Evolutionary conservation across 92 coral and sea anemone genomes (phyloP).

Genomic region (Desmophyllum pertusum): DNA sequence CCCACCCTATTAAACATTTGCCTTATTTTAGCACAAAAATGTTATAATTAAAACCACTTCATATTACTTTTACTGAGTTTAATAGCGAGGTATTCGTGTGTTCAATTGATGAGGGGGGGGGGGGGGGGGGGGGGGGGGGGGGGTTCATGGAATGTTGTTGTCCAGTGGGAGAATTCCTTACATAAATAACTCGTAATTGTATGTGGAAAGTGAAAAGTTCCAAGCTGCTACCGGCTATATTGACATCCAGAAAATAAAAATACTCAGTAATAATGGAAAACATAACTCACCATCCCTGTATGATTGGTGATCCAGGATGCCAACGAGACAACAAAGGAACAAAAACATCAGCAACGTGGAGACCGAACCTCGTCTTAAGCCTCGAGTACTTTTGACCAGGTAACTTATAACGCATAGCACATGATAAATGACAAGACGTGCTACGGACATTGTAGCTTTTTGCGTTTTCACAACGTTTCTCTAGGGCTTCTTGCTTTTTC

Average conservation of each 20-base stretch:
- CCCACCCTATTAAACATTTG: background rate
- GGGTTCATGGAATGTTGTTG: background rate
- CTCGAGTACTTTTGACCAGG: background rate
- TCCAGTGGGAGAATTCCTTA: background rate
- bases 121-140: background rate
- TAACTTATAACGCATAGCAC: background rate
- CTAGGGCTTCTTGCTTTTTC: background rate
- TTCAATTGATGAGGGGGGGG: background rate
- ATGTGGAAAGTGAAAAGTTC: background rate
- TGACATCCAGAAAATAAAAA: no score
- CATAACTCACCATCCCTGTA: slow-evolving; percentile 21
- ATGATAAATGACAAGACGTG: background rate
- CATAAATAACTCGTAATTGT: background rate
- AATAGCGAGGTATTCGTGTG: background rate
- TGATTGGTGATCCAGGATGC: slow-evolving; percentile 19
- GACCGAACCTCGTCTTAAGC: background rate
- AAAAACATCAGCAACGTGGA: background rate
- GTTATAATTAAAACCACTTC: background rate
- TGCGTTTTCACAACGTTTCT: background rate
- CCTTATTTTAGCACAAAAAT: background rate
- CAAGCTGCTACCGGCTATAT: background rate
- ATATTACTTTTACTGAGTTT: background rate
- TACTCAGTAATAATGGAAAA: background rate
- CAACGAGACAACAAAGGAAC: slow-evolving; percentile 4
- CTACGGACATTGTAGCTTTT: background rate